Base-by-base conservation (phyloP, 1,140 invertebrate genomes). In the Orchestia grillus region DNA sequence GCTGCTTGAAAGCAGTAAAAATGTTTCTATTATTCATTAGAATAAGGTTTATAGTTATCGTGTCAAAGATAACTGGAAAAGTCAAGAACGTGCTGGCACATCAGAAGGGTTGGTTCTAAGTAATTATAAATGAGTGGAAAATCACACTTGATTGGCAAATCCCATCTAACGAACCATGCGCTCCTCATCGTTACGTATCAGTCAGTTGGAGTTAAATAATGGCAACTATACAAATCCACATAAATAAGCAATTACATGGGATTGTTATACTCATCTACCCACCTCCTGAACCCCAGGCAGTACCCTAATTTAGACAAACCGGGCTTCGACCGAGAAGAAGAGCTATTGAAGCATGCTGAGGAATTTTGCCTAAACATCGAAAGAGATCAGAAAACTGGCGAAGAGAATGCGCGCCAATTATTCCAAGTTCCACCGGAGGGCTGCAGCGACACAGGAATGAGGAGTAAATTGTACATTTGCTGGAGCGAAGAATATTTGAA, bases 391-490 rank as follows among this genome's bases (percentile, higher is more conserved):
- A 45, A 45, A 45, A 45, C 92, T 94, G 92, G 92, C 44, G 44
- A 44, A 40, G 92, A 45, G 92, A 94, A 94, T 94, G 92, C 44
- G 92, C 40, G 40, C 92, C 44, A 45, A 94, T 94, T 94, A 94
- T 94, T 45, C 43, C 36, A 45, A 94, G 88, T 91, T 91, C 88
- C 88, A 91, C 4, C 41, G 88, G 88, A 91, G 88, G 88, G 88
- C 44, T 94, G 92, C 43, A 94, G 92, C 43, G 43, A 94, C 92
- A 94, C 92, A 94, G 92, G 92, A 94, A 94, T 94, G 92, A 45
- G 92, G 44, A 94, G 92, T 45, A 94, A 91, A 91, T 94, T 45
- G 44, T 94, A 94, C 92, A 94, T 94, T 94, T 94, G 92, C 92
- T 94, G 43, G 44, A 94, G 92, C 92, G 92, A 94, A 47, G 92